These are phyloP conservation scores for Acropternis orthonyx DNA, from an alignment of 2,797 vertebrate species.

Conservation along the genomic window DNA sequence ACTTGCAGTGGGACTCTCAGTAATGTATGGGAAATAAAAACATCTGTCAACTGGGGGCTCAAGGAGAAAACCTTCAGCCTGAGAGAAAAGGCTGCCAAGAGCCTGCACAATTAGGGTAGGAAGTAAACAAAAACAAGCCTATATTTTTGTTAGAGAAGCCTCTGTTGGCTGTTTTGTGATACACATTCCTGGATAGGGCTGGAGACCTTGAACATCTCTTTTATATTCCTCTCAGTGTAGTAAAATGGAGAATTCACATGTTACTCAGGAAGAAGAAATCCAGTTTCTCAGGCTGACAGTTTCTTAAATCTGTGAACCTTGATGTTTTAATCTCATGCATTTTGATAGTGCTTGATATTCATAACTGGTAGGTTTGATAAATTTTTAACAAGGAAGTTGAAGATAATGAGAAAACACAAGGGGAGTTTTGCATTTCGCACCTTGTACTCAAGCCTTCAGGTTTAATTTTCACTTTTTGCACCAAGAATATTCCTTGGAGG, in stretches of 20 bases:
- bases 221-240: conserved; percentile 48
- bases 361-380: conserved; percentile 64
- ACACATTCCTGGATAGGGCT: neutral
- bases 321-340: conserved; percentile 74
- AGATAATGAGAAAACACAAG: conserved; percentile 52
- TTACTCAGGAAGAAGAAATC: conserved; percentile 40
- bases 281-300: conserved; percentile 35
- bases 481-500: conserved; percentile 9
- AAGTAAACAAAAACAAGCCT: neutral
- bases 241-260: conserved; percentile 34
- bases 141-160: neutral
- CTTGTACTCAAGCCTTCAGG: conserved; percentile 41
- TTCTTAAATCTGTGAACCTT: conserved; percentile 62
- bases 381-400: conserved; percentile 72
- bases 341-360: conserved; percentile 68
- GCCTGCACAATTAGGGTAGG: neutral
- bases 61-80: neutral
- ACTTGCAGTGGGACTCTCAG: neutral
- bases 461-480: conserved; percentile 69
- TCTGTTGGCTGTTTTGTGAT: conserved; percentile 29
- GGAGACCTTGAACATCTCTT: conserved; percentile 15
- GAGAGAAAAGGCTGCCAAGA: neutral
- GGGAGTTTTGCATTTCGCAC: conserved; percentile 47
- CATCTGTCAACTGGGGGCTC: neutral
- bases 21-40: neutral